Conservation (phyloP, 2,888 invertebrate species). For the Drosophila rellima region DNA sequence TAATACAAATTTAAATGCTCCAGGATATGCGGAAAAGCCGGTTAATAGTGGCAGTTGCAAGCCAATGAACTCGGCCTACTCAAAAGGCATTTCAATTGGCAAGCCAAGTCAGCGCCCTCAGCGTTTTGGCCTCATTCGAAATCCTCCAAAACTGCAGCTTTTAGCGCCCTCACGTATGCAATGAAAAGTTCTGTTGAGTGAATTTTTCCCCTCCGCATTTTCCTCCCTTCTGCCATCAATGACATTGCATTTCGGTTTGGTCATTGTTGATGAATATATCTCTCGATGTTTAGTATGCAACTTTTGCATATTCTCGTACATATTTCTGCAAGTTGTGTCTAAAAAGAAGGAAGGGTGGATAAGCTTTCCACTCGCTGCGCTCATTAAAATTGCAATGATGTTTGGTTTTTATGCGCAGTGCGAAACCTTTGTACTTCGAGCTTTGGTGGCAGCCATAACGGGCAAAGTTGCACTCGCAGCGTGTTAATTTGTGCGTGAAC, state of each 20-base stretch:
- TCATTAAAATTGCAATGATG: constrained; percentile 76
- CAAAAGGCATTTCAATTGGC: constrained; percentile 15
- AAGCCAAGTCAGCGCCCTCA: not conserved
- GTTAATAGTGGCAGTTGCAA: constrained; percentile 13
- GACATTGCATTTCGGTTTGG: constrained; percentile 21
- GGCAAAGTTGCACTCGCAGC: constrained; percentile 61
- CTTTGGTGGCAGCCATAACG: constrained; percentile 45
- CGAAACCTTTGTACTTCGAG: constrained; percentile 61
- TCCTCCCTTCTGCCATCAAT: not conserved
- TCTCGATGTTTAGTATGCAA: constrained; percentile 15
- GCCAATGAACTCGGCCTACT: constrained; percentile 49
- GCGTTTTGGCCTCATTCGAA: constrained; percentile 14
- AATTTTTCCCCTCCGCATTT: not conserved
- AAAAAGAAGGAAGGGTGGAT: not conserved
- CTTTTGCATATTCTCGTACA: constrained; percentile 11
- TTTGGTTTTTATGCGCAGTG: constrained; percentile 49
- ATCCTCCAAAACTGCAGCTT: constrained; percentile 14
- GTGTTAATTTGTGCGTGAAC: constrained; percentile 78
- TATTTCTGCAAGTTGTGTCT: constrained; percentile 20
- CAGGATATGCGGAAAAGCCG: not conserved
- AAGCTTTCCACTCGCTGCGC: constrained; percentile 19
- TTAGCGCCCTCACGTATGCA: constrained; percentile 9
- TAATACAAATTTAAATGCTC: not conserved
- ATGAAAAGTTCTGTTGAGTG: constrained; percentile 20
- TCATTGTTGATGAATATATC: constrained; percentile 33